Conservation (phyloP, 2,797 vertebrate species). For the Oceanodroma leucorhoa region DNA sequence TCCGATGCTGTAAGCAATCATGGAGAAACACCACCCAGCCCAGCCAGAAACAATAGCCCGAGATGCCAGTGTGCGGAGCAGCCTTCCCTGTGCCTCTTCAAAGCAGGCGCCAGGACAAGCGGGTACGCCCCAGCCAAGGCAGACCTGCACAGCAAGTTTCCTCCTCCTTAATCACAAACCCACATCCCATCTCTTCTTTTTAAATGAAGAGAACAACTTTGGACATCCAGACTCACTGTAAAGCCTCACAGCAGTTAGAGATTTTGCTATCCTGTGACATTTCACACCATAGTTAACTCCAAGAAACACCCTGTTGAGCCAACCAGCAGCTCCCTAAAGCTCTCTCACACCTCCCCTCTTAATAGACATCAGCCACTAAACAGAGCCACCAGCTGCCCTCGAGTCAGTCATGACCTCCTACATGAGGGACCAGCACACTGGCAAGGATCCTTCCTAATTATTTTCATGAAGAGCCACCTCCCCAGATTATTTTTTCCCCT, state of each 20-base stretch:
- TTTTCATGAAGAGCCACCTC: background rate
- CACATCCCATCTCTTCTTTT: background rate
- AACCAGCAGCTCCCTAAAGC: background rate
- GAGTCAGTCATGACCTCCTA: background rate
- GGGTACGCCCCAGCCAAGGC: background rate
- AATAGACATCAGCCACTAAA: background rate
- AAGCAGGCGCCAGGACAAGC: background rate
- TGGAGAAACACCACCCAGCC: background rate
- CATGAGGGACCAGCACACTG: background rate
- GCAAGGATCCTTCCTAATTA: background rate
- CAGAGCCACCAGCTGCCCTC: background rate
- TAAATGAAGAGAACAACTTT: background rate
- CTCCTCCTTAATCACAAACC: background rate
- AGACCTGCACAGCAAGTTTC: background rate
- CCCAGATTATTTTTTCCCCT: background rate
- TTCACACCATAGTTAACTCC: background rate
- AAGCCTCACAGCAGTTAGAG: background rate
- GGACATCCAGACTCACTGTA: background rate
- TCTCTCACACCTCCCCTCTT: background rate
- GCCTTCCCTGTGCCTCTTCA: background rate
- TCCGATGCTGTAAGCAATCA: background rate
- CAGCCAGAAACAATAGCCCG: background rate
- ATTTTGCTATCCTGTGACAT: background rate
- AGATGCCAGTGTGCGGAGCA: fast-evolving
- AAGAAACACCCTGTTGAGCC: background rate